Evolutionary conservation across 1,140 invertebrate genomes (phyloP), one percentile per base, ranked within the genome.

Genomic region (Acromyrmex heyeri): DNA sequence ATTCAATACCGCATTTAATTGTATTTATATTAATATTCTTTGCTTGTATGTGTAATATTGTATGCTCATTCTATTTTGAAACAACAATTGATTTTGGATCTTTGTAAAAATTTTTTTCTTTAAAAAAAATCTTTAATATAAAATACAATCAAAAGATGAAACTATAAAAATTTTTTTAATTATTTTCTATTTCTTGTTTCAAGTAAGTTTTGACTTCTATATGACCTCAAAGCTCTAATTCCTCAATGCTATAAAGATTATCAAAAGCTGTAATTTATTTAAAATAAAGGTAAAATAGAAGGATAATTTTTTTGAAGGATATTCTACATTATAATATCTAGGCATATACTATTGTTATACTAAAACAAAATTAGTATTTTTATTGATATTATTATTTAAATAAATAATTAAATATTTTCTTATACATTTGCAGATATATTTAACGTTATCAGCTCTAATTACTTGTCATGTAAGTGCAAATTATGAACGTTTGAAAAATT

Each of bases 361-460:
- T 53, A 59, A 77, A 77, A 77, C 16, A 61, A 27, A 77, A 62
- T 77, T 48, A 18, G 21, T 21, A 21, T 21, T 48, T 62, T 61
- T 48, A 2, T 76, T 8, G 18, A 7, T 34, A 6, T 72, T 38
- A 0, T 34, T 8, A 57, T 76, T 38, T 59, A 0, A 34, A 55
- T 18, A 4, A 59, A 73, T 55, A 27, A 57, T 44, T 77, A 30
- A 78, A 78, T 48, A 50, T 65, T 27, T 44, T 48, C 1, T 21
- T 64, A 44, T 27, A 57, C 12, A 30, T 16, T 61, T 62, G 8
- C 38, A 83, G 79, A 30, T 83, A 62, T 75, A 75, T 83, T 18
- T 75, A 61, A 34, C 14, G 7, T 16, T 83, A 34, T 83, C 55
- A 27, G 55, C 69, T 61, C 69, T 83, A 83, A 61, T 83, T 24